phyloP scores from a whole-genome alignment of 2,888 invertebrate genomes.

The Sarcophaga caerulescens region DNA sequence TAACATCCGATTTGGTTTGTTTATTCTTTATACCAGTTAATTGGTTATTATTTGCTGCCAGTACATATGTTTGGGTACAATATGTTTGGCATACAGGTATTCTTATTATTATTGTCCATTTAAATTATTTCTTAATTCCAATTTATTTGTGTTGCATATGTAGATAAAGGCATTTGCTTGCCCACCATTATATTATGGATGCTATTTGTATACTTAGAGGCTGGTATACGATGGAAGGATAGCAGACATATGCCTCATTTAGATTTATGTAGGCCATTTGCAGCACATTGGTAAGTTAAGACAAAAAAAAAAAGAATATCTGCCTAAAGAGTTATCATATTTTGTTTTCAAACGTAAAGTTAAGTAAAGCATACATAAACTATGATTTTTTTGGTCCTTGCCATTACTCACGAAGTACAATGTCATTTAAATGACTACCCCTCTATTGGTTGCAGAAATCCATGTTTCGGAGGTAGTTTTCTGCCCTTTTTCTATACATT shows the following conservation, averaged over 20 bases:
- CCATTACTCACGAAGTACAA: no score
- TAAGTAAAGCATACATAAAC: not conserved
- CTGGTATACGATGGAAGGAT: conserved; percentile 91
- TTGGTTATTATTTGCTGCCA: conserved; percentile 98
- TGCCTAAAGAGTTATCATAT: not conserved
- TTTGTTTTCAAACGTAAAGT: not conserved
- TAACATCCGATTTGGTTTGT: conserved; percentile 99
- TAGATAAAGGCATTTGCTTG: conserved; percentile 95
- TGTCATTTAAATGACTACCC: no score
- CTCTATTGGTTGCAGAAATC: no score
- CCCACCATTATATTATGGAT: conserved; percentile 97
- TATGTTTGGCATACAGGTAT: conserved; percentile 98
- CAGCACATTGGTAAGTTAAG: conserved; percentile 92
- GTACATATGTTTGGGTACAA: conserved; percentile 99
- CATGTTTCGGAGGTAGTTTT: no score
- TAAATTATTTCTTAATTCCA: not conserved
- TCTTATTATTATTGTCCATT: not conserved
- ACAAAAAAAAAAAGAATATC: not conserved
- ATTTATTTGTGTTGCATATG: conserved; percentile 71
- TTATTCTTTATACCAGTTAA: conserved; percentile 99
- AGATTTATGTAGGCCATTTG: conserved; percentile 96
- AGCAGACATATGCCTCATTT: conserved; percentile 92
- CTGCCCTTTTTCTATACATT: no score
- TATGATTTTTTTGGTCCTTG: not conserved
- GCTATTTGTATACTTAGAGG: conserved; percentile 96